A percentile compares a stretch with the other conserved stretches of the same genome.
These are phyloP conservation scores for Microtus richardsoni DNA, from an alignment of 2,113 vertebrate genomes.

Conservation along the genomic window DNA sequence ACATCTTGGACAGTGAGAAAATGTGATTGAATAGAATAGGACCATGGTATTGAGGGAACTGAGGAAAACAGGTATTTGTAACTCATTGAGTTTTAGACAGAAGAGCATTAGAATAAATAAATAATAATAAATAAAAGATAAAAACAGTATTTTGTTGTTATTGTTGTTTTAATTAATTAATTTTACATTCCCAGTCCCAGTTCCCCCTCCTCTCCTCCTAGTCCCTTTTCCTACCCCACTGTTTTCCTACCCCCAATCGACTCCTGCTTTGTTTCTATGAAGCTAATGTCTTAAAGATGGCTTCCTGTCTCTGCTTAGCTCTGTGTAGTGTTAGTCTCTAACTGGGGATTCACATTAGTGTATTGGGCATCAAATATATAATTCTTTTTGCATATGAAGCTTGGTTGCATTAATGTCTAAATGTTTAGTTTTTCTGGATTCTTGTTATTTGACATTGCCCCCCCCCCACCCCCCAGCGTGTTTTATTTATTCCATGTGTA, in stretches of 20 bases:
- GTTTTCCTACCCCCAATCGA: too few relatives aligned
- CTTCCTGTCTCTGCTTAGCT: not conserved
- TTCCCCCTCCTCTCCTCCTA: too few relatives aligned
- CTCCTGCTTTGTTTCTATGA: not conserved
- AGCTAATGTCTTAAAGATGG: not conserved
- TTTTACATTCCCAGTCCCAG: too few relatives aligned
- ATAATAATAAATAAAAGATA: not conserved
- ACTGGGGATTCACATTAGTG: not conserved
- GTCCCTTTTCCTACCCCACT: too few relatives aligned
- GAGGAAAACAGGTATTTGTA: not conserved
- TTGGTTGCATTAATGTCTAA: not conserved
- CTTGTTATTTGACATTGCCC: not conserved
- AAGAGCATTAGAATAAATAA: not conserved
- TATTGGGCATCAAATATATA: not conserved
- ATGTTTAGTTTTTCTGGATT: constrained; percentile 12
- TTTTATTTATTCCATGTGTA: not conserved
- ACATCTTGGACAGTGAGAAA: not conserved
- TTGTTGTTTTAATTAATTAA: too few relatives aligned
- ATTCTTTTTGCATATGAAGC: constrained; percentile 19
- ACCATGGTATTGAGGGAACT: not conserved
- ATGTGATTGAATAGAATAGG: not conserved
- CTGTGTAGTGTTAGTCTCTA: not conserved
- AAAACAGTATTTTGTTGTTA: not conserved
- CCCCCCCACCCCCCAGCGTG: too few relatives aligned
- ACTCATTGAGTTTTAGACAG: constrained; percentile 47